These are phyloP conservation scores for Iguana delicatissima DNA, from an alignment of 2,797 vertebrate species.

Conservation along the genomic window DNA sequence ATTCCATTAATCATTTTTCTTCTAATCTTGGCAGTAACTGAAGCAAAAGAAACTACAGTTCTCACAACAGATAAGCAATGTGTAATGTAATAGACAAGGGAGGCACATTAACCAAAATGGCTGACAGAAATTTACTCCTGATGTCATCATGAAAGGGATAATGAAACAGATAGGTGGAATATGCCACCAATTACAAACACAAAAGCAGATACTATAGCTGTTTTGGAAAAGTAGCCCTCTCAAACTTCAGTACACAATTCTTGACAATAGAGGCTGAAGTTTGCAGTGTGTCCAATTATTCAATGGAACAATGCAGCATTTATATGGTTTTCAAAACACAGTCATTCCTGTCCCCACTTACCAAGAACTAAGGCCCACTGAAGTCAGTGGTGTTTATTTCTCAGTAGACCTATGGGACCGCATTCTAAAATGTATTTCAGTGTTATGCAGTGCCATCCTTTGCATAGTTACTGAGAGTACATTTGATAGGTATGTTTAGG, in stretches of 20 bases:
- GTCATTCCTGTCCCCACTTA: neutral
- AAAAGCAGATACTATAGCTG: neutral
- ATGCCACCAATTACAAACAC: neutral
- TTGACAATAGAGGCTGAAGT: neutral
- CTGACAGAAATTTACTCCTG: neutral
- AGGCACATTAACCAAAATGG: neutral
- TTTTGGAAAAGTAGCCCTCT: neutral
- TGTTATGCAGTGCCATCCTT: neutral
- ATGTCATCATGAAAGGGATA: neutral
- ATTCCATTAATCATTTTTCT: slow-evolving; percentile 15
- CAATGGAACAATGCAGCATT: too few relatives aligned
- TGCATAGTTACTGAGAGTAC: neutral
- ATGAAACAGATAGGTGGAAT: neutral
- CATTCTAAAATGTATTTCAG: neutral
- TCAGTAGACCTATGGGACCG: neutral
- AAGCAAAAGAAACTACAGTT: neutral
- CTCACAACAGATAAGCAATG: slow-evolving; percentile 4
- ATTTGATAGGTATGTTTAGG: neutral
- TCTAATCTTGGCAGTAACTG: neutral
- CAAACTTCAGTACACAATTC: neutral
- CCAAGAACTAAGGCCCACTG: too few relatives aligned
- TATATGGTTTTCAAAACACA: neutral
- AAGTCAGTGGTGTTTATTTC: too few relatives aligned
- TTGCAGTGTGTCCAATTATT: neutral
- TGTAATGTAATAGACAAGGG: neutral